Conservation (phyloP, 64 coral and sea anemone genomes). For the Orbicella faveolata region DNA sequence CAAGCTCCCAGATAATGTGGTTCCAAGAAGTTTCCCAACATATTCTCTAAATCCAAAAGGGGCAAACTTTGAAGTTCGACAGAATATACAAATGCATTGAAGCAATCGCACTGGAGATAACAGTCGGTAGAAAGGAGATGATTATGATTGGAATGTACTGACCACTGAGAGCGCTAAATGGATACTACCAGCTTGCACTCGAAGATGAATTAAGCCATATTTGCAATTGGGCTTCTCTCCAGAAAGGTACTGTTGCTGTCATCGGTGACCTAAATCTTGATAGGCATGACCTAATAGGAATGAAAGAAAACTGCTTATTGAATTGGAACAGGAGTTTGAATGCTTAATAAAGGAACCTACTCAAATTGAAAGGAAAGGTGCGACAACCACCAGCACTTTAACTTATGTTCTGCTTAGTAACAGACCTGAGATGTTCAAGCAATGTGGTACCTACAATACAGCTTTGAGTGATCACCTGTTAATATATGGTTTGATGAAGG, state of each 20-base stretch:
- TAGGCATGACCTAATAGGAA: neutral
- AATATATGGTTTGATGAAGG: constrained; percentile 1
- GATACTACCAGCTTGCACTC: constrained; percentile 15
- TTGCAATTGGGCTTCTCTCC: neutral
- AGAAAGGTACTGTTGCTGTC: neutral
- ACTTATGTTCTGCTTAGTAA: neutral
- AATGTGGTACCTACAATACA: neutral
- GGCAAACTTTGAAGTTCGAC: constrained; percentile 29
- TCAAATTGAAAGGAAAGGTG: too few relatives aligned
- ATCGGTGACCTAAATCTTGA: neutral
- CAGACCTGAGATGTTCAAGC: neutral
- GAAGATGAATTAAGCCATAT: constrained; percentile 39
- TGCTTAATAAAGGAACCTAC: too few relatives aligned
- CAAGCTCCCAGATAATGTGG: too few relatives aligned
- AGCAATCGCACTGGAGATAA: constrained; percentile 35
- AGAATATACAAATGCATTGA: constrained; percentile 36
- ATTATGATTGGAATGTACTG: constrained; percentile 41
- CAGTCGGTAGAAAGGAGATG: constrained; percentile 14
- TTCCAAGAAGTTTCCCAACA: too few relatives aligned
- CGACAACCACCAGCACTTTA: neutral
- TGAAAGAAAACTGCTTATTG: too few relatives aligned
- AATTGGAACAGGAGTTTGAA: too few relatives aligned
- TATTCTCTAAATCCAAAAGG: too few relatives aligned
- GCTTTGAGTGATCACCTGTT: neutral
- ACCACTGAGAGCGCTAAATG: constrained; percentile 22